Conservation (phyloP, 2,797 vertebrate species). For the Anas flavirostris region DNA sequence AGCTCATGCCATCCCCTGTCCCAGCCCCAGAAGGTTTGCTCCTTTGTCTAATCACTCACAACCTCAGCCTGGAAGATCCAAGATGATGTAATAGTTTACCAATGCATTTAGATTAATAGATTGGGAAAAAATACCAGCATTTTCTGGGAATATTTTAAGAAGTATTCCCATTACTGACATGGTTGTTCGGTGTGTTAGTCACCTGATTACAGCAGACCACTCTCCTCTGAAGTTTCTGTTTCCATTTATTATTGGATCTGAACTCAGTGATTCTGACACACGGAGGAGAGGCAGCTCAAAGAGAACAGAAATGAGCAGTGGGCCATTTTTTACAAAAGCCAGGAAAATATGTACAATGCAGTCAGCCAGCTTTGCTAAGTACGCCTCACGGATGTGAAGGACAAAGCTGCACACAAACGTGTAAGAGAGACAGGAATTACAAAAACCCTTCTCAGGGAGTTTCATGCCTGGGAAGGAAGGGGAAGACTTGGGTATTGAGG, state of each 20-base stretch:
- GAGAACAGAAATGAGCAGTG: conserved; percentile 9
- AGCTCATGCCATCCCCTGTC: neutral
- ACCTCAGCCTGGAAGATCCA: neutral
- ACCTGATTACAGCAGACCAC: neutral
- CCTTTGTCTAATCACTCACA: neutral
- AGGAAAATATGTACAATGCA: neutral
- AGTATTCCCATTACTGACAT: neutral
- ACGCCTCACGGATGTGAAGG: neutral
- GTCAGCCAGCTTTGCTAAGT: neutral
- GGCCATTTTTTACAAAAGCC: neutral
- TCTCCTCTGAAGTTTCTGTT: neutral
- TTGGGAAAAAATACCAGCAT: neutral
- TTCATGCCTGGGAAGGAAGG: neutral
- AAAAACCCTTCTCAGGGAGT: neutral
- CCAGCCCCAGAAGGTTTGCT: neutral
- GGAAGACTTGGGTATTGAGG: neutral
- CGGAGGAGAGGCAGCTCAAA: neutral
- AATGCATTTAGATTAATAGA: neutral
- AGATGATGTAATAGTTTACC: neutral
- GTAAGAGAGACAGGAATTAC: neutral
- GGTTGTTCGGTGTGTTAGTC: neutral
- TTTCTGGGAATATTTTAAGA: neutral
- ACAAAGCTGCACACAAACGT: neutral
- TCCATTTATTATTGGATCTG: neutral
- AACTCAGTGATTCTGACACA: neutral